Conservation (phyloP, 2,888 invertebrate genomes). For the Drosophila prostipennis region DNA sequence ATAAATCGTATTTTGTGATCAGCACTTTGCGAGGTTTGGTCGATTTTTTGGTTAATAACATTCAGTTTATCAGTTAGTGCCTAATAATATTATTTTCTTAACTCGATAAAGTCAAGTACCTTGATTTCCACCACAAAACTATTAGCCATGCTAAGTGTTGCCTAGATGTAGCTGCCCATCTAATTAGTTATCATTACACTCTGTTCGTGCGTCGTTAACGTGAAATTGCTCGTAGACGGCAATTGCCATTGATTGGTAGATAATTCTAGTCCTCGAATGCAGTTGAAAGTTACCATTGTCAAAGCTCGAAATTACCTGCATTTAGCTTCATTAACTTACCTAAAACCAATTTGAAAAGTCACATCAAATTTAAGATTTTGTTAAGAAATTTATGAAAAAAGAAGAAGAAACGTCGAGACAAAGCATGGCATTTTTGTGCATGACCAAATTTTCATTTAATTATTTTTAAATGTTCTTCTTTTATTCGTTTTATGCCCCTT, state of each 20-base stretch:
- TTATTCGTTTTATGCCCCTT: conserved; percentile 1
- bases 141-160: conserved; percentile 34
- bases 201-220: conserved; percentile 30
- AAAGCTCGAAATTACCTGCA: conserved; percentile 32
- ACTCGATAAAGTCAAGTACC: conserved; percentile 5
- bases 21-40: conserved; percentile 36
- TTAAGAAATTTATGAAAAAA: conserved; percentile 14
- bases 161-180: conserved; percentile 33
- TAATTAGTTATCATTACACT: conserved; percentile 27
- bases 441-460: conserved; percentile 60
- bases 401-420: conserved; percentile 37
- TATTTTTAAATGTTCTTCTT: conserved; percentile 1
- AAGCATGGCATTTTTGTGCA: conserved; percentile 83
- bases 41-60: conserved; percentile 12
- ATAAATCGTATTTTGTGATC: conserved; percentile 39
- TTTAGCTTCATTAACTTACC: conserved; percentile 44
- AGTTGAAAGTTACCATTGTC: conserved; percentile 22
- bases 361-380: conserved; percentile 35
- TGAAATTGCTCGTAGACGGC: conserved; percentile 27
- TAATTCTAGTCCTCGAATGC: conserved; percentile 20
- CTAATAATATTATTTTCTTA: conserved; percentile 25
- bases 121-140: conserved; percentile 1
- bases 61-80: conserved; percentile 27
- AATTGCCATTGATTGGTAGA: conserved; percentile 25
- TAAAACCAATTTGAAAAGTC: conserved; percentile 33